Conservation (phyloP, 2,888 invertebrate genomes). For the Apodemia mormo region DNA sequence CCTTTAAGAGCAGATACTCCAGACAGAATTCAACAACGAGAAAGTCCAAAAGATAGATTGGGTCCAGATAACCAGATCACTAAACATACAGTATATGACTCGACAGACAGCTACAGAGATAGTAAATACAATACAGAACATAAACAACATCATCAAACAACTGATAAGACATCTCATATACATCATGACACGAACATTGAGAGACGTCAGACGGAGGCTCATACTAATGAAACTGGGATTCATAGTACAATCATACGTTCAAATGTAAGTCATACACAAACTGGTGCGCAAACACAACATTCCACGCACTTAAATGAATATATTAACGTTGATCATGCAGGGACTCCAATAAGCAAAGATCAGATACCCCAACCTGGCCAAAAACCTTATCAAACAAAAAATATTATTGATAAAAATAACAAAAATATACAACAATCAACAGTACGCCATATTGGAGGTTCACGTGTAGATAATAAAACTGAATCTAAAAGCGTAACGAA, state of each 20-base stretch:
- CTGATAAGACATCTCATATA: constrained; percentile 28
- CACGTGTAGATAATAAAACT: constrained; percentile 50
- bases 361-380: constrained; percentile 7
- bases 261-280: constrained; percentile 18
- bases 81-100: neutral
- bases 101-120: neutral
- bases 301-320: constrained; percentile 30
- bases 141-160: constrained; percentile 19
- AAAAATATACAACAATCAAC: constrained; percentile 50
- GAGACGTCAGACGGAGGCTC: constrained; percentile 29
- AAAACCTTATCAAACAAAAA: constrained; percentile 11
- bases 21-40: neutral
- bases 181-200: constrained; percentile 31
- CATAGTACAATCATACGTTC: constrained; percentile 19
- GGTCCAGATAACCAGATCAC: neutral
- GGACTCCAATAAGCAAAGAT: neutral
- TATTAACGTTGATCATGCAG: neutral
- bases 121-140: constrained; percentile 27
- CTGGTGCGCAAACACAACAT: constrained; percentile 40
- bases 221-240: constrained; percentile 24
- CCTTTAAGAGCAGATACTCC: neutral
- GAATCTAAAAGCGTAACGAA: constrained; percentile 57
- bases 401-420: constrained; percentile 11
- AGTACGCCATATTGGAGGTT: constrained; percentile 50
- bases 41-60: neutral